A percentile compares a stretch with the other conserved stretches of the same genome.
phyloP scores from a whole-genome alignment of 2,888 invertebrate genomes.

The Cosmorhoe ocellata region DNA sequence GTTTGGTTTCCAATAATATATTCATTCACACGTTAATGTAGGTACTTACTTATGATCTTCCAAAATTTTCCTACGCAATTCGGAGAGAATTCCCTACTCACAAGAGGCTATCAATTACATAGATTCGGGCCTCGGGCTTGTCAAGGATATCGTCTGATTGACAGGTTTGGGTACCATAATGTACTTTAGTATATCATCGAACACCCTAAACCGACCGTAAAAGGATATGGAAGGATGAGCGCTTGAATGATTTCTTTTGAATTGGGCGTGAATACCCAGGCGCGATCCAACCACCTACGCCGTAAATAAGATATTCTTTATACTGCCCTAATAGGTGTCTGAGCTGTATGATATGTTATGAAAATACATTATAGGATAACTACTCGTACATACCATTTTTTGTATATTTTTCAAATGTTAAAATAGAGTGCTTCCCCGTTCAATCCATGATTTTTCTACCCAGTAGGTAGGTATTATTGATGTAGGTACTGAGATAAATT shows the following conservation, averaged over 20 bases:
- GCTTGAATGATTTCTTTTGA: conserved; percentile 53
- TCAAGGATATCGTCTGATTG: conserved; percentile 66
- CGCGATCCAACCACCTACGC: conserved; percentile 45
- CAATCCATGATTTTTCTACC: too few relatives aligned
- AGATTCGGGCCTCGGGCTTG: conserved; percentile 46
- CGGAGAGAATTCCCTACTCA: conserved; percentile 43
- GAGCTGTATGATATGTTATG: conserved; percentile 31
- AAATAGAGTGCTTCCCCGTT: too few relatives aligned
- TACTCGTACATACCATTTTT: too few relatives aligned
- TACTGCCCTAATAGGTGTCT: conserved; percentile 36
- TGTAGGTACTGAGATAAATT: too few relatives aligned
- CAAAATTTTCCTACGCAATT: conserved; percentile 34
- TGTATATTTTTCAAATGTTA: conserved; percentile 11
- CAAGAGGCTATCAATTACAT: conserved; percentile 65
- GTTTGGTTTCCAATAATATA: conserved; percentile 32
- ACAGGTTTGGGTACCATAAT: conserved; percentile 59
- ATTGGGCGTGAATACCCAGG: conserved; percentile 53
- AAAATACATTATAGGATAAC: too few relatives aligned
- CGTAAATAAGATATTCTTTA: conserved; percentile 47
- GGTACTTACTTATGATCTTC: too few relatives aligned
- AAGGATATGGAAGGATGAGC: conserved; percentile 58
- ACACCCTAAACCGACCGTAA: conserved; percentile 50
- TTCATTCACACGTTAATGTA: conserved; percentile 17
- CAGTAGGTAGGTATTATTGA: too few relatives aligned
- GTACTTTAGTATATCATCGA: conserved; percentile 42